phyloP scores from a whole-genome alignment of 2,888 invertebrate genomes.

The Baronia brevicornis region DNA sequence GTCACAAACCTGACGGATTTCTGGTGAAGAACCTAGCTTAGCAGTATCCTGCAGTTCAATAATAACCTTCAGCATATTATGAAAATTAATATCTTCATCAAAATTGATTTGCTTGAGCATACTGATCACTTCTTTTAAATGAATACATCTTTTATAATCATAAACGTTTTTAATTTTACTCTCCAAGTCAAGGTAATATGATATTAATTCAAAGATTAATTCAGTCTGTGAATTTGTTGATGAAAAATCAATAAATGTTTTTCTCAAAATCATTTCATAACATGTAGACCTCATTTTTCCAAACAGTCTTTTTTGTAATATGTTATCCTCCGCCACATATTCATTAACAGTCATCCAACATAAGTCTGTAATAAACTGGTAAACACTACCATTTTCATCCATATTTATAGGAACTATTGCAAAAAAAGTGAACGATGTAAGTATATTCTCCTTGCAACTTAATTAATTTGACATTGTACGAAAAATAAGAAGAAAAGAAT shows the following conservation, averaged over 20 bases:
- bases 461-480: too few relatives aligned
- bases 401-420: conserved; percentile 9
- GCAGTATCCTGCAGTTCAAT: conserved; percentile 44
- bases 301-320: conserved; percentile 42
- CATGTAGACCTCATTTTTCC: conserved; percentile 54
- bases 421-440: too few relatives aligned
- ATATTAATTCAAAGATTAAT: conserved; percentile 50
- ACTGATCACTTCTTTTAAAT: conserved; percentile 48
- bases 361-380: conserved; percentile 49
- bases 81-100: conserved; percentile 36
- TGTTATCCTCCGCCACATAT: conserved; percentile 38
- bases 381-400: conserved; percentile 44
- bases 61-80: conserved; percentile 43
- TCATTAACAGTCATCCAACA: conserved; percentile 51
- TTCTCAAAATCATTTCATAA: conserved; percentile 62
- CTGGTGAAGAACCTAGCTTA: conserved; percentile 41
- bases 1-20: conserved; percentile 51
- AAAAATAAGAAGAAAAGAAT: too few relatives aligned
- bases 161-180: conserved; percentile 52
- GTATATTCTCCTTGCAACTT: too few relatives aligned
- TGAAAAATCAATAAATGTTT: conserved; percentile 36
- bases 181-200: conserved; percentile 47
- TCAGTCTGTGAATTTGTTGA: conserved; percentile 33
- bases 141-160: conserved; percentile 47
- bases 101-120: conserved; percentile 39